Conservation (phyloP, 2,888 invertebrate genomes). For the Epinotia nisella region DNA sequence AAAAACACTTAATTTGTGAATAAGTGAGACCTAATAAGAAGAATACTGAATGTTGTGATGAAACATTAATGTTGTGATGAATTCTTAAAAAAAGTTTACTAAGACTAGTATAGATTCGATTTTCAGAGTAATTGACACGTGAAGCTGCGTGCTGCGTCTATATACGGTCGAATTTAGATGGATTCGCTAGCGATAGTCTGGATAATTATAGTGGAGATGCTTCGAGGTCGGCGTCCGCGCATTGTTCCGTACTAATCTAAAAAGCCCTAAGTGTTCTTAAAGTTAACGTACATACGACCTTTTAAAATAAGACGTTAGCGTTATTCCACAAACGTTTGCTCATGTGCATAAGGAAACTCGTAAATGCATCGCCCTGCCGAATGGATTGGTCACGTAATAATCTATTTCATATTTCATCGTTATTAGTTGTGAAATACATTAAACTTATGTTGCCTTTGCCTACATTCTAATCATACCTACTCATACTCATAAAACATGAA, state of each 20-base stretch:
- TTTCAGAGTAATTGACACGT: not conserved
- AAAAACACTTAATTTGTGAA: too few relatives aligned
- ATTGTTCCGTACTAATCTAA: slow-evolving; percentile 58
- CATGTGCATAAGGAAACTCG: slow-evolving; percentile 37
- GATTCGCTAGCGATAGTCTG: slow-evolving; percentile 36
- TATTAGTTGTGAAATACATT: not conserved
- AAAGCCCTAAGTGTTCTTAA: slow-evolving; percentile 8
- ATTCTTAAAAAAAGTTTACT: not conserved
- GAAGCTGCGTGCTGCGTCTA: not conserved
- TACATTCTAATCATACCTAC: not conserved
- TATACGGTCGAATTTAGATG: slow-evolving; percentile 46
- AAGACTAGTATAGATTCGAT: not conserved
- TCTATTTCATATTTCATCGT: slow-evolving; percentile 16
- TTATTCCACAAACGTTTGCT: slow-evolving; percentile 63
- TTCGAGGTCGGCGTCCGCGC: slow-evolving; percentile 57
- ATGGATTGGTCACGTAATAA: slow-evolving; percentile 35
- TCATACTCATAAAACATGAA: not conserved
- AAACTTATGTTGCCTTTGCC: not conserved
- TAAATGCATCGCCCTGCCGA: slow-evolving; percentile 37
- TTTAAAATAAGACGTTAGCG: not conserved
- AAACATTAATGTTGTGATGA: not conserved
- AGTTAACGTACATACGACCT: not conserved
- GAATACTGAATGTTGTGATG: too few relatives aligned
- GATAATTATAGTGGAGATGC: slow-evolving; percentile 40
- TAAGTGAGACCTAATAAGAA: too few relatives aligned